These are phyloP conservation scores for Nebria salina DNA, from an alignment of 2,888 invertebrate species.

Conservation along the genomic window DNA sequence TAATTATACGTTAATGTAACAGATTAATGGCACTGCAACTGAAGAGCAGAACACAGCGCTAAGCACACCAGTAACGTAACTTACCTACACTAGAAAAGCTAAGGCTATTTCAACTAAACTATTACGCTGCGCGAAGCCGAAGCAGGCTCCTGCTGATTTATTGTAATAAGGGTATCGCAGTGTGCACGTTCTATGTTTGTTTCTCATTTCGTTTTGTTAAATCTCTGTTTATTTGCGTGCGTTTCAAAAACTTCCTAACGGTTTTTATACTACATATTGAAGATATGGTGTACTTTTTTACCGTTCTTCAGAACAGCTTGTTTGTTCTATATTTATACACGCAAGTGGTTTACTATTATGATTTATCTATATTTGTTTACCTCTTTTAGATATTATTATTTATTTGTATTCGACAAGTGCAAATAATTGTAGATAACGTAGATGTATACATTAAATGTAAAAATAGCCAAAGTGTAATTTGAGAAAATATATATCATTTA, in stretches of 20 bases:
- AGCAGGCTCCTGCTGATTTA: constrained; percentile 31
- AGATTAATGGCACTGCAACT: constrained; percentile 37
- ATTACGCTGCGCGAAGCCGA: neutral
- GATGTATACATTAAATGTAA: too few species aligned
- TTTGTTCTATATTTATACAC: neutral
- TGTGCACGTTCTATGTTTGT: constrained; percentile 1
- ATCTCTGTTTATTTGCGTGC: neutral
- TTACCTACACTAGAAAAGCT: neutral
- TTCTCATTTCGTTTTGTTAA: neutral
- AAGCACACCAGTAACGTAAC: constrained; percentile 13
- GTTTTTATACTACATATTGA: neutral
- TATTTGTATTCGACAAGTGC: too few species aligned
- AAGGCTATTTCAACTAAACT: neutral
- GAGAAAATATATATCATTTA: too few species aligned
- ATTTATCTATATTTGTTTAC: too few species aligned
- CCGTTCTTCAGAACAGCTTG: neutral
- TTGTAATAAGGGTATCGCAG: constrained; percentile 44
- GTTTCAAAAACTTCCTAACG: neutral
- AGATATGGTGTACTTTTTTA: neutral
- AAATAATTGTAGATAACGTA: too few species aligned
- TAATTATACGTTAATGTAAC: constrained; percentile 45
- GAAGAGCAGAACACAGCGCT: neutral
- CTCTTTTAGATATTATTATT: too few species aligned
- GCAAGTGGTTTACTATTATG: neutral
- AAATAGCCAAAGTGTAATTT: too few species aligned